Base-by-base conservation (phyloP, 2,888 invertebrate species). In the Pimpla rufipes region DNA sequence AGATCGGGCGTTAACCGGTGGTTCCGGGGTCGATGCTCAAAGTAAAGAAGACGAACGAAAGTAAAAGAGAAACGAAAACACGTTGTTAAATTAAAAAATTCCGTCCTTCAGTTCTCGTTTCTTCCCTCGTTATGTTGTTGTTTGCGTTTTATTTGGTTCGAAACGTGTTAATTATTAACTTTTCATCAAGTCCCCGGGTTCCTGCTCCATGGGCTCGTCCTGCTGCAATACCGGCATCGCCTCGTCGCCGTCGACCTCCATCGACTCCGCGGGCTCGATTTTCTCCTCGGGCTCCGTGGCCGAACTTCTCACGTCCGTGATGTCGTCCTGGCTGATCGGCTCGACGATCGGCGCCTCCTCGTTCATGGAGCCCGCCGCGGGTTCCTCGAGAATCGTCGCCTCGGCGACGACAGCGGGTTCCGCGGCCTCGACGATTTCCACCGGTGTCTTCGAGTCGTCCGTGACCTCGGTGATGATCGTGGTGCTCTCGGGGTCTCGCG, bases 181-280 rank as follows among this genome's bases (percentile, higher is more conserved):
- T 79, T 91, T 92, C 71, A 90, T 85, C 70, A 86, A 85, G 71
- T 91, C 91, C 10, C 88, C 87, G 29, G 88, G 83, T 86, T 92
- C 93, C 77, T 93, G 90, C 52, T 93, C 93, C 93, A 93, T 93
- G 35, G 92, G 91, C 81, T 93, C 93, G 37, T 90, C 91, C 35
- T 89, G 90, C 45, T 90, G 90, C 67, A 88, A 88, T 40, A 81
- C 87, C 10, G 88, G 79, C 40, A 88, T 79, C 10, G 89, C 77
- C 74, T 89, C 91, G 57, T 91, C 92, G 35, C 86, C 89, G 62
- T 93, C 93, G 8, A 93, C 89, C 29, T 93, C 93, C 93, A 93
- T 93, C 21, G 90, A 89, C 78, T 93, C 92, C 4, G 88, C 84
- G 4, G 85, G 57, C 55, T 85, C 82, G 64, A 79, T 66, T 81